phyloP scores from a whole-genome alignment of 1,140 invertebrate species.

The Drosophila parvula region DNA sequence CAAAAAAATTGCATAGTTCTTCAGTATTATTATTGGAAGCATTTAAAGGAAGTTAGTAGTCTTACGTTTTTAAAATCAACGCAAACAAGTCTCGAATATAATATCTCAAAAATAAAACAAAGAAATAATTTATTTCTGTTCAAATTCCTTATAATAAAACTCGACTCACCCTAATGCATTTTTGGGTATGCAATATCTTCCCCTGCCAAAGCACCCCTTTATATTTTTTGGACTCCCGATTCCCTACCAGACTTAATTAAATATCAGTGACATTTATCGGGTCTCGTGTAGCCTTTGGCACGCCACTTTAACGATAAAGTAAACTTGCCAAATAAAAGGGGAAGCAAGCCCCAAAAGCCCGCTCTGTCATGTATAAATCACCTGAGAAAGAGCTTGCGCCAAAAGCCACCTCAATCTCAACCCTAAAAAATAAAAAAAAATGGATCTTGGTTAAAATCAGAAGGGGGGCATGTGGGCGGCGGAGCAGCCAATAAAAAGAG shows the following conservation, averaged over 20 bases:
- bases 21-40: neutral
- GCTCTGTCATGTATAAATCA: constrained; percentile 79
- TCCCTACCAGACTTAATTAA: constrained; percentile 73
- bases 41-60: neutral
- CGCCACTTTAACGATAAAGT: constrained; percentile 73
- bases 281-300: constrained; percentile 78
- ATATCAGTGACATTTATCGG: constrained; percentile 82
- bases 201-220: neutral
- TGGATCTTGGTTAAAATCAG: constrained; percentile 9
- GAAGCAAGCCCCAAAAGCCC: constrained; percentile 32
- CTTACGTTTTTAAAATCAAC: neutral
- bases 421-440: constrained; percentile 32
- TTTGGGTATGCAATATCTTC: constrained; percentile 19
- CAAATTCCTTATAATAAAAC: neutral
- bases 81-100: no score
- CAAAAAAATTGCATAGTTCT: neutral
- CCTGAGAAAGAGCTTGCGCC: constrained; percentile 62
- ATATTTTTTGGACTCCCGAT: constrained; percentile 26
- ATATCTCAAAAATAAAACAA: no score
- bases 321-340: constrained; percentile 35
- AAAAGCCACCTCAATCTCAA: constrained; percentile 43
- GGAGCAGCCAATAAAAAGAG: constrained; percentile 70
- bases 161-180: constrained; percentile 6
- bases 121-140: no score
- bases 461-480: constrained; percentile 20